Percentiles rank a stretch among this genome's conserved stretches.
These are phyloP conservation scores for Patiria pectinifera DNA, from an alignment of 53 echinoderm and acorn worm species.

Conservation along the genomic window DNA sequence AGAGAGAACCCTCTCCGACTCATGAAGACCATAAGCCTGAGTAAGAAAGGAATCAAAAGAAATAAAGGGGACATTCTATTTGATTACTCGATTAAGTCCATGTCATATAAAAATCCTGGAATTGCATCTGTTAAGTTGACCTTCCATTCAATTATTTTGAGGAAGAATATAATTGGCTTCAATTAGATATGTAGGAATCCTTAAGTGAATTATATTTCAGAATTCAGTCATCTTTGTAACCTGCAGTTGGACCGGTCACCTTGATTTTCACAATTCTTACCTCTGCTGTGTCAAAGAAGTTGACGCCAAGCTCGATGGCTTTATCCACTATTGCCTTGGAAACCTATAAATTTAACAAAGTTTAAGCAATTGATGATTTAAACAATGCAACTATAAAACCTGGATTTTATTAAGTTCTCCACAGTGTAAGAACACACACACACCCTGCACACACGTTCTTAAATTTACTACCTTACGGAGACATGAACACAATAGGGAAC, in stretches of 20 bases:
- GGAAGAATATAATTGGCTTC: too few species aligned
- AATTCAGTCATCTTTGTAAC: neutral
- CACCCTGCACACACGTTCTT: neutral
- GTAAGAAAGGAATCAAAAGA: neutral
- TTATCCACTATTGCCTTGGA: conserved; percentile 73
- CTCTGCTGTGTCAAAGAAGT: conserved; percentile 82
- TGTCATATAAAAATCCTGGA: too few species aligned
- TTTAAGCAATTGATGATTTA: neutral
- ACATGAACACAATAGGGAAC: too few species aligned
- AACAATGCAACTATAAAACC: too few species aligned
- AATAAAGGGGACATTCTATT: neutral
- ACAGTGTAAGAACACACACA: neutral
- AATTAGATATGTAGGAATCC: too few species aligned
- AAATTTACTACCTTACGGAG: too few species aligned
- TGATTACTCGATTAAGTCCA: too few species aligned
- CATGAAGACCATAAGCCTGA: conserved; percentile 68
- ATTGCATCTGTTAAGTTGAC: too few species aligned
- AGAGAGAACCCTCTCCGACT: conserved; percentile 58
- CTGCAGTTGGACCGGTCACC: neutral
- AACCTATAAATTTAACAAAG: conserved; percentile 44
- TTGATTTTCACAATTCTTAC: conserved; percentile 32
- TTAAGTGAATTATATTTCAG: neutral
- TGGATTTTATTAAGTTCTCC: neutral
- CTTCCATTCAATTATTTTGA: too few species aligned
- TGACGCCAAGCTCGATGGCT: conserved; percentile 73